Conservation (phyloP, 1,140 invertebrate species). For the Ectropis grisescens region DNA sequence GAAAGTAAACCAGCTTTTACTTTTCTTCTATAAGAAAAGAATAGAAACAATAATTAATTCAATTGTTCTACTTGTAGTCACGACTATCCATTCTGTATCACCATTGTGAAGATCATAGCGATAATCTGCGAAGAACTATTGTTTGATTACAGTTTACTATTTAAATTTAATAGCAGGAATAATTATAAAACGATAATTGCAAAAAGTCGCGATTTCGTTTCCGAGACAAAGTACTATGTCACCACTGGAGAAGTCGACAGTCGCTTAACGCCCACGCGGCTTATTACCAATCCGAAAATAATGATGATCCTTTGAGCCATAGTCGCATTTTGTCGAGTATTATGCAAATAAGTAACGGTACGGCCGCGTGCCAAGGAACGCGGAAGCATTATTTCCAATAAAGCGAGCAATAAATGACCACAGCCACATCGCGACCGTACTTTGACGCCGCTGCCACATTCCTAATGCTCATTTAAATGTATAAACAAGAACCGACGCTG, state of each 20-base stretch:
- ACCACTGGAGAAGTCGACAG: no score
- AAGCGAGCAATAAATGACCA: slow-evolving; percentile 41
- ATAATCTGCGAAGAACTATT: neutral
- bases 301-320: slow-evolving; percentile 11
- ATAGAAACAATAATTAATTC: no score
- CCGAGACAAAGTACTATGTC: no score
- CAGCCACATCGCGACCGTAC: slow-evolving; percentile 23
- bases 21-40: no score
- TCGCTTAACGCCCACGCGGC: neutral
- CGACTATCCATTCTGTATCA: no score
- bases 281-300: slow-evolving; percentile 3
- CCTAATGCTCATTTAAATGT: no score
- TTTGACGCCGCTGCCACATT: neutral
- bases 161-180: no score
- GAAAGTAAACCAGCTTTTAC: no score
- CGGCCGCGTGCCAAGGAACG: slow-evolving; percentile 30
- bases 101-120: neutral
- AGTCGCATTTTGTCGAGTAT: slow-evolving; percentile 11
- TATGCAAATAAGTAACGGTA: slow-evolving; percentile 32
- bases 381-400: slow-evolving; percentile 55
- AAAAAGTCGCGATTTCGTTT: no score
- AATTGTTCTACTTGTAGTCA: no score
- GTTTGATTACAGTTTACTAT: neutral
- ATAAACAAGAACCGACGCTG: no score
- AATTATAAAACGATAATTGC: no score